Conservation (phyloP, 2,888 invertebrate species). For the Beris morrisii region DNA sequence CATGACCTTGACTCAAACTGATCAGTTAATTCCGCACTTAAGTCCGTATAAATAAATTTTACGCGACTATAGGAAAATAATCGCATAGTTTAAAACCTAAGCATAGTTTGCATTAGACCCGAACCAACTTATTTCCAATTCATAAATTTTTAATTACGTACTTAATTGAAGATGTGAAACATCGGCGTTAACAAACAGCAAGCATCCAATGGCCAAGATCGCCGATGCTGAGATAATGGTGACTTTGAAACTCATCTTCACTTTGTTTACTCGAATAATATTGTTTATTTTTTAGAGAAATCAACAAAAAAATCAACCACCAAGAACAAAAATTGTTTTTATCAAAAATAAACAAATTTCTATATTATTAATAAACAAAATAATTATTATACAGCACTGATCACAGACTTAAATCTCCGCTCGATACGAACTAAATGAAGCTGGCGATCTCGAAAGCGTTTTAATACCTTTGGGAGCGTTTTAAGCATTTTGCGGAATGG, state of each 20-base stretch:
- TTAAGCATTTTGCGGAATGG: not conserved
- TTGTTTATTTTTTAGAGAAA: too few relatives aligned
- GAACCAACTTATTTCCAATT: too few relatives aligned
- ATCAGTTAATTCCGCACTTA: too few relatives aligned
- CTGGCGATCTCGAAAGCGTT: slow-evolving; percentile 12
- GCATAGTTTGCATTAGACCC: too few relatives aligned
- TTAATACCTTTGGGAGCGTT: slow-evolving; percentile 11
- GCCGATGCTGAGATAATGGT: slow-evolving; percentile 33
- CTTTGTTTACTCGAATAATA: too few relatives aligned
- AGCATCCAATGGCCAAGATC: slow-evolving; percentile 13
- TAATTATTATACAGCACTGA: slow-evolving; percentile 18
- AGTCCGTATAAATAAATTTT: too few relatives aligned
- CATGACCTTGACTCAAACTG: slow-evolving; percentile 9
- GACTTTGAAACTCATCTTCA: slow-evolving; percentile 37
- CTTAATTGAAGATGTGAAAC: slow-evolving; percentile 36
- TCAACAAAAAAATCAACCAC: too few relatives aligned
- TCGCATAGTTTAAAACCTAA: too few relatives aligned
- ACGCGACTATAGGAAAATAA: too few relatives aligned
- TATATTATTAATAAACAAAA: too few relatives aligned
- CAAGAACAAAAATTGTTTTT: too few relatives aligned
- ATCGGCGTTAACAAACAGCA: slow-evolving; percentile 32
- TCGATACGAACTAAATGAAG: slow-evolving; percentile 37
- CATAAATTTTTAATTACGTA: slow-evolving; percentile 21
- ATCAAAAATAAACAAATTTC: too few relatives aligned
- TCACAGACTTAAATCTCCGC: slow-evolving; percentile 31